These are phyloP conservation scores for Amiota communis DNA, from an alignment of 2,888 invertebrate species.

Conservation along the genomic window DNA sequence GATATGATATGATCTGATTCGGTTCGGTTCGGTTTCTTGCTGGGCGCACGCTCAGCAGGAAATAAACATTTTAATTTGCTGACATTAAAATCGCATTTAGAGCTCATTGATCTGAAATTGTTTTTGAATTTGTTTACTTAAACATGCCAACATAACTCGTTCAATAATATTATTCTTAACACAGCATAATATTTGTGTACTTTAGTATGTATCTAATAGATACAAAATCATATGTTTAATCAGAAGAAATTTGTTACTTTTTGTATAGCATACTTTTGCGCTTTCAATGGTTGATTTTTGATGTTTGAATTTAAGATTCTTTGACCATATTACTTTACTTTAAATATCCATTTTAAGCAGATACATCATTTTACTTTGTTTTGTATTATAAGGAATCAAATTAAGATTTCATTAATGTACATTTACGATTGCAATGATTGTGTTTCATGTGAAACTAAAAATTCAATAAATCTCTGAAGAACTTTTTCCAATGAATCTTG, in stretches of 20 bases:
- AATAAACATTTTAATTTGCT: slow-evolving; percentile 50
- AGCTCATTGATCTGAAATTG: slow-evolving; percentile 59
- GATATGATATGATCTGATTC: not conserved
- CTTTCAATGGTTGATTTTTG: not conserved
- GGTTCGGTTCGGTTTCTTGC: not conserved
- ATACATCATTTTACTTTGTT: no score
- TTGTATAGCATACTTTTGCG: not conserved
- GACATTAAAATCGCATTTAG: slow-evolving; percentile 62
- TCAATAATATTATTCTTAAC: not conserved
- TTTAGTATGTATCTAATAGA: no score
- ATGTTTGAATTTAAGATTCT: not conserved
- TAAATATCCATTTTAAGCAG: no score
- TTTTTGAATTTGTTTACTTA: slow-evolving; percentile 33
- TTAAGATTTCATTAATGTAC: no score
- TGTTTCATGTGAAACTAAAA: no score
- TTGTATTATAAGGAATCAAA: no score
- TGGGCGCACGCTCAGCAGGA: slow-evolving; percentile 49
- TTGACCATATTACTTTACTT: no score
- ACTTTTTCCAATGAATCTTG: no score
- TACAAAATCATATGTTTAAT: no score
- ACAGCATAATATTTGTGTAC: no score
- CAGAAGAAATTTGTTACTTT: not conserved
- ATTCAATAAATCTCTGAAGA: no score
- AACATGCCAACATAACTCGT: not conserved
- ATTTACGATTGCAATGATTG: no score